Percentiles rank a stretch among this genome's conserved stretches.
Conservation (phyloP, 1,140 invertebrate species). For the Adoxophyes honmai region DNA sequence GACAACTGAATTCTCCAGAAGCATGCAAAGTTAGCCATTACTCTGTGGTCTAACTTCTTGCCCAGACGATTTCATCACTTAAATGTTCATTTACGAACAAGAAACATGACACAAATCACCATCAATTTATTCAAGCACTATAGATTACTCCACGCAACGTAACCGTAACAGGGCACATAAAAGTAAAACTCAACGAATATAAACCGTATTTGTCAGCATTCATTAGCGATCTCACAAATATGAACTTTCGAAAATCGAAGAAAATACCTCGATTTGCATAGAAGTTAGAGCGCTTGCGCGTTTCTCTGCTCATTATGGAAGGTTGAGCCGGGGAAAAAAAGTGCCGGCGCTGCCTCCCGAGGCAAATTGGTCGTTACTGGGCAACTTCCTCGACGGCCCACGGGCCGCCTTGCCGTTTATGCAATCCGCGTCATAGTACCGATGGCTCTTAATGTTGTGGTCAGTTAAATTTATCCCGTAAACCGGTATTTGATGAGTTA, state of each 20-base stretch:
- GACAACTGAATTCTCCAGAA: too few relatives aligned
- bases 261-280: slow-evolving; percentile 17
- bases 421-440: slow-evolving; percentile 30
- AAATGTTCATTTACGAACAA: not conserved
- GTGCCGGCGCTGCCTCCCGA: slow-evolving; percentile 28
- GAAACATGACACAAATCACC: not conserved
- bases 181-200: slow-evolving; percentile 12
- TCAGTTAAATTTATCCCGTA: slow-evolving; percentile 18
- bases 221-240: slow-evolving; percentile 16
- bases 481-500: slow-evolving; percentile 10
- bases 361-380: slow-evolving; percentile 47
- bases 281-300: slow-evolving; percentile 14
- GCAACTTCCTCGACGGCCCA: slow-evolving; percentile 41
- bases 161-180: not conserved
- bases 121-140: slow-evolving; percentile 4
- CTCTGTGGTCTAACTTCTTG: slow-evolving; percentile 2
- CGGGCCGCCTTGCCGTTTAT: slow-evolving; percentile 24
- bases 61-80: slow-evolving; percentile 5
- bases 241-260: slow-evolving; percentile 19
- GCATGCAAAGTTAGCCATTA: not conserved
- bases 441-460: slow-evolving; percentile 28
- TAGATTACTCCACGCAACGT: not conserved
- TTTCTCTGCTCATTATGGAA: slow-evolving; percentile 55
- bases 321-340: slow-evolving; percentile 47
- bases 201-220: slow-evolving; percentile 14